Evolutionary conservation across 2,113 vertebrate species (phyloP), one percentile per base, ranked within the genome.

Genomic region (Amia ocellicauda): DNA sequence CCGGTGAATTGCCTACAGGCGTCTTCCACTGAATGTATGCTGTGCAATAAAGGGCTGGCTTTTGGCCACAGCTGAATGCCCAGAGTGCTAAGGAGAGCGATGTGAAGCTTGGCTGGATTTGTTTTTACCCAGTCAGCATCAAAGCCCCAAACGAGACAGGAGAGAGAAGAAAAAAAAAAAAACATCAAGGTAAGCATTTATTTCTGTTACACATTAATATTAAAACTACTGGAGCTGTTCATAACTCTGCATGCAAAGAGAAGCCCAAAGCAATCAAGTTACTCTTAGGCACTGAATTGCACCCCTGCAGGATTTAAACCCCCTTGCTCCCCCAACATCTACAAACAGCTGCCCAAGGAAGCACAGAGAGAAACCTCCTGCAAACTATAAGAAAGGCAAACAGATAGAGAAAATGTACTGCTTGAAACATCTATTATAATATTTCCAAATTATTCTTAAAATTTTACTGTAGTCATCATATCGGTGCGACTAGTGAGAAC

Each of bases 131-230:
- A 52, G 55, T 52, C 52, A 70, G 50, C 40, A 59, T 20, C 45
- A 47, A 47, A 47, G 45, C 41, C 20, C n/a, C 14, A 3, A 47
- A 20, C 43, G 57, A 0, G 55, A 53, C 40, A 54, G 26, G n/a
- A 42, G 23, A 55, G 26, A 27, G 31, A 28, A 62, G 42, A 24
- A 26, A 24, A 14, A n/a, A 28, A 16, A 61, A 63, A 11, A 3
- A 50, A n/a, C 7, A 13, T 57, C 60, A 2, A 59, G 53, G 71
- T 51, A 53, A 72, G 74, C 71, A 63, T 70, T 79, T 76, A 61
- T 64, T 62, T 43, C 66, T 73, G 66, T 70, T 74, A 74, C 66
- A 74, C 71, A 5, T 47, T 16, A 47, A 47, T 19, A 47, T 3
- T 11, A 47, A 47, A 16, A 47, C 45, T n/a, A 17, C 45, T 16